Evolutionary conservation across 2,888 invertebrate genomes (phyloP), one percentile per base, ranked within the genome.

Genomic region (Lucinisca nassula): DNA sequence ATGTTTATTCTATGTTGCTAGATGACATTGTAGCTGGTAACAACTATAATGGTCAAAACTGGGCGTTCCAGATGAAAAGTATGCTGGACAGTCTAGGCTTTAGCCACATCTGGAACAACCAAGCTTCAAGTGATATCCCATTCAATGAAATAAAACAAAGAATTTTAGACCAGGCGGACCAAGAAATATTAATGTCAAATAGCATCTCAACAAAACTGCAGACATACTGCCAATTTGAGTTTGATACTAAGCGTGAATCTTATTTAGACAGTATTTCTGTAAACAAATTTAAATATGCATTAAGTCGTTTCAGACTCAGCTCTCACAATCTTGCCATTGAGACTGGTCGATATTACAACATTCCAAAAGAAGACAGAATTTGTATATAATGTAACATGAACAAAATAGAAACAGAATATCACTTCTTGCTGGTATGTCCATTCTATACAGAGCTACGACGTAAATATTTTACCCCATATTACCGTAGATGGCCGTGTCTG

Each of bases 41-140:
- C 30, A 61, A 3, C 30, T 61, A 61, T 61, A 61, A 61, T 30
- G 61, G 61, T 30, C 3, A 61, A 27, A 61, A 61, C 30, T 61
- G 61, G 61, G 61, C 61, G 8, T 27, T 27, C 30, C 61, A 61
- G 30, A 27, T 61, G 27, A 61, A 61, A 61, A 61, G 2, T 30
- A 3, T 61, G 8, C 30, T 61, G 24, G 6, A 61, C 30, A 27
- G 21, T 30, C 30, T 61, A 61, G 61, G 61, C 6, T 61, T 61
- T 30, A 61, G 30, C 17, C 14, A 76, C 35, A 32, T 76, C 27
- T 76, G 76, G 55, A n/a, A 75, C 30, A 75, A 75, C 51, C 73
- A 72, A 80, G 55, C 8, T 6, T 8, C 6, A 30, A 37, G 4
- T 27, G 40, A 72, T 4, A 40, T 72, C 14, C 37, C 72, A 8